phyloP scores from a whole-genome alignment of 1,140 invertebrate species.

The Pseudachorutes palmiensis region DNA sequence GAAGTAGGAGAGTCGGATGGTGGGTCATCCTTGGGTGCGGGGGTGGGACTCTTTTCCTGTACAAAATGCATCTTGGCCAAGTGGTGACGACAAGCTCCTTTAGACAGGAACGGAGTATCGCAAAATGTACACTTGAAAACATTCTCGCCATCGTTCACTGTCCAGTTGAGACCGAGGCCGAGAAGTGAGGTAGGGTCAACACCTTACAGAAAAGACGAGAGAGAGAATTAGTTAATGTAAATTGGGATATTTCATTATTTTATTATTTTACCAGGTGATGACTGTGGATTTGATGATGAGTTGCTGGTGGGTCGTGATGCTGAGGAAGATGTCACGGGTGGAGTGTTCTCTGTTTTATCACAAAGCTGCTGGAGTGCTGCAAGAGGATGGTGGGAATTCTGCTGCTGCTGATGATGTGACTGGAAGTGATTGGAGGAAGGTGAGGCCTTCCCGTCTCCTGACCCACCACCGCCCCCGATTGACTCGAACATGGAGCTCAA shows the following conservation, averaged over 20 bases:
- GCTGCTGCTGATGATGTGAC: slow-evolving; percentile 10
- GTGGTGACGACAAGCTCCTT: slow-evolving; percentile 92
- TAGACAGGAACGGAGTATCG: slow-evolving; percentile 91
- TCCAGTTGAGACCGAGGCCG: slow-evolving; percentile 32
- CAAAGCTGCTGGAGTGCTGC: slow-evolving; percentile 88
- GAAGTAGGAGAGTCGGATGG: slow-evolving; percentile 85
- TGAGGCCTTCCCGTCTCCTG: slow-evolving; percentile 51
- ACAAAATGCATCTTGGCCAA: slow-evolving; percentile 94
- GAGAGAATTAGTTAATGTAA: not conserved
- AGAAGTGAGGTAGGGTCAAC: slow-evolving; percentile 28
- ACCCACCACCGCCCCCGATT: slow-evolving; percentile 45
- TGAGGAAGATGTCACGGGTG: slow-evolving; percentile 38
- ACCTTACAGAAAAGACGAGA: slow-evolving; percentile 15
- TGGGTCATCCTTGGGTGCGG: slow-evolving; percentile 41
- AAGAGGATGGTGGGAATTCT: slow-evolving; percentile 58
- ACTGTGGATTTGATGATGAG: slow-evolving; percentile 39
- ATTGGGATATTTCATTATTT: not conserved
- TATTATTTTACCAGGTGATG: slow-evolving; percentile 32
- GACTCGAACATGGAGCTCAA: slow-evolving; percentile 84
- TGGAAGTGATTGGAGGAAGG: slow-evolving; percentile 39
- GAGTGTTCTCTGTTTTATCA: slow-evolving; percentile 77
- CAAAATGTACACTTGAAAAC: slow-evolving; percentile 94
- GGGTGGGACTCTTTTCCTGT: slow-evolving; percentile 60
- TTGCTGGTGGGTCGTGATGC: slow-evolving; percentile 43
- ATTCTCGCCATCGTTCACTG: slow-evolving; percentile 51